Evolutionary conservation across 2,113 vertebrate species (phyloP).

Genomic region (Clarias magur): DNA sequence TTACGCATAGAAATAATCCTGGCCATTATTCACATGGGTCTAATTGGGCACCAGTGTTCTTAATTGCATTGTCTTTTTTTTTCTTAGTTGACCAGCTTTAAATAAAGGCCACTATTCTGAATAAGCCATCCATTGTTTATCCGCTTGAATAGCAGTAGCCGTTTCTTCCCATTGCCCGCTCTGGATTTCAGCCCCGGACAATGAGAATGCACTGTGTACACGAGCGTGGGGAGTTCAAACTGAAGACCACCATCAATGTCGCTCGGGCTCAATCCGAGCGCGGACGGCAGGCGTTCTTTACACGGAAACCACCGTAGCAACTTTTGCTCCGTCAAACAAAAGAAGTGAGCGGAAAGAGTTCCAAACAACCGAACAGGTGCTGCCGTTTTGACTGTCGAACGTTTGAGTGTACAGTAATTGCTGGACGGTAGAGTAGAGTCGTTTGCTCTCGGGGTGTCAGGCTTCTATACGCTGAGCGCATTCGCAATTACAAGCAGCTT

Average conservation of each 20-base stretch:
- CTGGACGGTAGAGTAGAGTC: constrained; percentile 57
- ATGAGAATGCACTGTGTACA: constrained; percentile 45
- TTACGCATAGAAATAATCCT: neutral
- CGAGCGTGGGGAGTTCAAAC: constrained; percentile 9
- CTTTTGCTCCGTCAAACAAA: constrained; percentile 18
- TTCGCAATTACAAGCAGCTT: constrained; percentile 66
- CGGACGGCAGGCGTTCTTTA: constrained; percentile 11
- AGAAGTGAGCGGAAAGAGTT: neutral
- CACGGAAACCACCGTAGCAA: constrained; percentile 21
- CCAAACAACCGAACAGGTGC: constrained; percentile 58
- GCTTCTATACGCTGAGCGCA: constrained; percentile 47
- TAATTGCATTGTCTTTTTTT: constrained; percentile 59
- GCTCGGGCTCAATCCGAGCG: constrained; percentile 2
- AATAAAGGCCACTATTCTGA: constrained; percentile 69
- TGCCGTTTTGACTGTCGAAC: constrained; percentile 46
- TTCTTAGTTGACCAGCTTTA: constrained; percentile 64
- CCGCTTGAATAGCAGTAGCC: constrained; percentile 60
- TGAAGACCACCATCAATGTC: constrained; percentile 62
- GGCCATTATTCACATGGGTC: constrained; percentile 60
- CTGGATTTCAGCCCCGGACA: constrained; percentile 27
- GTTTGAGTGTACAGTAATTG: constrained; percentile 70
- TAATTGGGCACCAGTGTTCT: constrained; percentile 63
- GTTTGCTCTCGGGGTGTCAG: constrained; percentile 58
- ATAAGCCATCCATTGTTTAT: constrained; percentile 64
- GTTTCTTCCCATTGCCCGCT: constrained; percentile 57